These are phyloP conservation scores for Galbula dea DNA, from an alignment of 2,113 vertebrate genomes.

Conservation along the genomic window DNA sequence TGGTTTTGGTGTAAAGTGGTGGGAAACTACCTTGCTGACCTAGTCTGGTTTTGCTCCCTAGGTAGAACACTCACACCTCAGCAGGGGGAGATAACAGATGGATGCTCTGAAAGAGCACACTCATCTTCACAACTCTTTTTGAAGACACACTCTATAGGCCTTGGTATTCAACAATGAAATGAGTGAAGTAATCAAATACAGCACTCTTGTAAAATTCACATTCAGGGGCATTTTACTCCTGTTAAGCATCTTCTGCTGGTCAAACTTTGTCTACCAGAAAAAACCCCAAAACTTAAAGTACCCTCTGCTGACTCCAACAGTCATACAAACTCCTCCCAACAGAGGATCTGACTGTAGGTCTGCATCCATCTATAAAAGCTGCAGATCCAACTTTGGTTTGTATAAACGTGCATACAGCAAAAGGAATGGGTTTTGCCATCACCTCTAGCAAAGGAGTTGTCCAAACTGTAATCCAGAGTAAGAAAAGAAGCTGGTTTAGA, in stretches of 20 bases:
- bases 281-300: neutral
- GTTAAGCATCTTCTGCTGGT: neutral
- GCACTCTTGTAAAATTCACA: neutral
- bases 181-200: neutral
- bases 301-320: neutral
- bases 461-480: conserved; percentile 42
- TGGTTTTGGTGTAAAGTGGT: neutral
- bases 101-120: neutral
- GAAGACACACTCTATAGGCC: neutral
- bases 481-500: neutral
- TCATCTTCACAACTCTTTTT: neutral
- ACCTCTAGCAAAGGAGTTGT: conserved; percentile 63
- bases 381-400: neutral
- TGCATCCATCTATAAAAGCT: neutral
- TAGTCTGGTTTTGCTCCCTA: neutral
- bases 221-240: neutral
- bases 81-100: neutral
- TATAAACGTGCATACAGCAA: neutral
- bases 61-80: neutral
- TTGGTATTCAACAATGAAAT: neutral
- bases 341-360: neutral
- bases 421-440: neutral
- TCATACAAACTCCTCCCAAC: neutral
- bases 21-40: neutral
- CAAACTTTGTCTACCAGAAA: neutral